Evolutionary conservation across 2,797 vertebrate genomes (phyloP), one percentile per base, ranked within the genome.

Genomic region (Gymnothorax reevesii): DNA sequence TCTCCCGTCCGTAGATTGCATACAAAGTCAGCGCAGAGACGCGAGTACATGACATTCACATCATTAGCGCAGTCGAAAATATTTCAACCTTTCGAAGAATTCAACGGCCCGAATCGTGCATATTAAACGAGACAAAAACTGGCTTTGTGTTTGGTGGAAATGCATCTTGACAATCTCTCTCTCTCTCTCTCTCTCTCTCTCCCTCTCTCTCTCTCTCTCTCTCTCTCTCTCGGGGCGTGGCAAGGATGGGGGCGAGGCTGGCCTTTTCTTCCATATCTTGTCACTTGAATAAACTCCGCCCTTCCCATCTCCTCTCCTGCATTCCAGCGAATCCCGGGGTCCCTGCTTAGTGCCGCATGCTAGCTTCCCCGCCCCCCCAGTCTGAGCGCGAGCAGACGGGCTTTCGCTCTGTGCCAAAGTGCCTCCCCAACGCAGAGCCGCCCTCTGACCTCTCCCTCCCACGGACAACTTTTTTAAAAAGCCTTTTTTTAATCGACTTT

Each of bases 191-290:
- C 83, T 49, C 59, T 79, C 15, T 62, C 57, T 55, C 49, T 60
- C 33, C 49, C 6, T 55, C 1, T 22, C 2, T 77, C 59, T 55
- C 27, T 15, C 57, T 87, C 69, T 87, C 55, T 80, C 75, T 64
- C 66, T 90, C 83, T 82, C 86, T 69, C 64, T 86, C 69, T 73
- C 69, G n/a, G 69, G 69, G 69, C 7, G 33, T 79, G 75, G 75
- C 49, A 79, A 79, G 75, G 79, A 87, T 89, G 71, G 83, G 84
- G 49, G 89, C 87, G 89, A 90, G 90, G 91, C 91, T 90, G 91
- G 91, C 88, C 91, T 92, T 92, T 89, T 90, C 90, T 90, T 75
- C 83, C 87, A 83, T 66, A 82, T 84, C 84, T 88, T 88, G 57
- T 83, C 59, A 17, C 82, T 84, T 82, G 10, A 79, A 15, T 73